Percentiles rank a stretch among this genome's conserved stretches.
These are phyloP conservation scores for Eremophila alpestris DNA, from an alignment of 2,797 vertebrate species.

Conservation along the genomic window DNA sequence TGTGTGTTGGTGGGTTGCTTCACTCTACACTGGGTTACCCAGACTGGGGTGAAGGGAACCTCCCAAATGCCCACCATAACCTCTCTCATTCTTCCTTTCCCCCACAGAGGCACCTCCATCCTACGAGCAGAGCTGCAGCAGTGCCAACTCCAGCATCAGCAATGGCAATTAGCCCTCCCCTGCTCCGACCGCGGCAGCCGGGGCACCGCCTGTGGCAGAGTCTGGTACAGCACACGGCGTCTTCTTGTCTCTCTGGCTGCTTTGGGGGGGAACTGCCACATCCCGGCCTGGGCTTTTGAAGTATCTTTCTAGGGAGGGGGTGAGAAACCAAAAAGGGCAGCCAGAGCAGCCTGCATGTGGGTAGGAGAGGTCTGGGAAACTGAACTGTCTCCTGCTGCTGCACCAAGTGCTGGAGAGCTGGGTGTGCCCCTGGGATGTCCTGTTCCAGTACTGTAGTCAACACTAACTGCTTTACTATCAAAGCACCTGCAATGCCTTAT, in stretches of 20 bases:
- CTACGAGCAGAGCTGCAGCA: slow-evolving; percentile 97
- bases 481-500: slow-evolving; percentile 76
- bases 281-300: neutral
- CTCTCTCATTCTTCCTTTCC: neutral
- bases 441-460: slow-evolving; percentile 30
- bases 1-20: neutral
- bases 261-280: neutral
- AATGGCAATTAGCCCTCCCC: slow-evolving; percentile 66
- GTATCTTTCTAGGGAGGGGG: neutral
- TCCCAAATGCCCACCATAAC: neutral
- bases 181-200: neutral
- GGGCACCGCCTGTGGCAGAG: neutral
- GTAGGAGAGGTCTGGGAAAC: neutral
- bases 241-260: slow-evolving; percentile 20
- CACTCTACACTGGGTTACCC: neutral
- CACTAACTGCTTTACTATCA: slow-evolving; percentile 65
- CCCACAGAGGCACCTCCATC: slow-evolving; percentile 89
- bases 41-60: neutral
- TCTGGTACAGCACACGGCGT: slow-evolving; percentile 43
- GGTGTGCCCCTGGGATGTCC: neutral
- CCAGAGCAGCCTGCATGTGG: neutral
- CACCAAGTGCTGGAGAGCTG: neutral
- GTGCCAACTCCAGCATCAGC: slow-evolving; percentile 80
- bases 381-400: neutral
- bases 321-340: neutral